Evolutionary conservation across 2,797 vertebrate species (phyloP), one percentile per base, ranked within the genome.

Genomic region (Enteromius trimaculatus): DNA sequence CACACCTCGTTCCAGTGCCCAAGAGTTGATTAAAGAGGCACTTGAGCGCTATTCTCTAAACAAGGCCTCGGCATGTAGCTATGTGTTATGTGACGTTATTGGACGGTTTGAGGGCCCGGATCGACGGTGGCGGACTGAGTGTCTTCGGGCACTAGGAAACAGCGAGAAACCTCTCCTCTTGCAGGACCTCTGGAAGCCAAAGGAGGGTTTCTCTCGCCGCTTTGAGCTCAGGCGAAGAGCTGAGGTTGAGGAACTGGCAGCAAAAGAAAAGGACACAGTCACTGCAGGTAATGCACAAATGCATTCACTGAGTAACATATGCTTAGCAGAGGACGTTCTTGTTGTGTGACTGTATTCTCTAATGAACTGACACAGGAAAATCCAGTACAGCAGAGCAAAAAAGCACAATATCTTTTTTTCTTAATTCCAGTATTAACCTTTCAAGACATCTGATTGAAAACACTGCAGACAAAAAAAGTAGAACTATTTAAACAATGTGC

Each of bases 101-200:
- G 98, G 97, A 29, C 94, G 90, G 37, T 91, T 97, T 0, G 94
- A 96, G 42, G 95, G 92, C 1, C 53, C 88, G 0, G 94, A 92
- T 11, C 95, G 89, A 1, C 92, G 85, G 8, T 99, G 98, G 98
- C 92, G 95, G 83, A 97, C 94, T 0, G 95, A 97, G 37, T 97
- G 96, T 58, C 86, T 98, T 86, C 93, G 97, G 42, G 95, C 96
- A 0, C 89, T 99, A 49, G 95, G 96, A 0, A 96, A 97, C 93
- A 95, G 96, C 0, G 97, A 99, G 90, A 98, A 98, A 90, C 98
- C 98, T 0, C 94, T 99, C 79, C 90, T 98, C 89, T 96, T 98
- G 83, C 98, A 99, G 87, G 97, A 97, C 70, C 93, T 99, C 2
- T 99, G 98, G 98, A 99, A 98, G 82, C 97, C 97, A 37, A 90